These are phyloP conservation scores for Pemphigus obesinymphae DNA, from an alignment of 1,140 invertebrate genomes.

Conservation along the genomic window DNA sequence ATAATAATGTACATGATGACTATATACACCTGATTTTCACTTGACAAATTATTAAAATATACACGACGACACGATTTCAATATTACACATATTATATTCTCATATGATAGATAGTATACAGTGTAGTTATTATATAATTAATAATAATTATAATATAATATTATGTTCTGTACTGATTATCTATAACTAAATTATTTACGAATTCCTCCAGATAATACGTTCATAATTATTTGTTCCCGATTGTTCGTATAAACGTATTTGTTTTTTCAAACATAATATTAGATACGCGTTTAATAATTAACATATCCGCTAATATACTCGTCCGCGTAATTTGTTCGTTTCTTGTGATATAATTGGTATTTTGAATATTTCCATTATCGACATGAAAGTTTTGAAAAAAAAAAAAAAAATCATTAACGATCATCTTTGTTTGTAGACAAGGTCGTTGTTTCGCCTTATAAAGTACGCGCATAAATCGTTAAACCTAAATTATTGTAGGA, in stretches of 20 bases:
- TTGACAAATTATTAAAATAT: neutral
- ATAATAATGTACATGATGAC: neutral
- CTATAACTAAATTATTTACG: neutral
- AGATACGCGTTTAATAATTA: too few species aligned
- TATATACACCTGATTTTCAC: neutral
- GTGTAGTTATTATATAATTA: too few species aligned
- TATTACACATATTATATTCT: neutral
- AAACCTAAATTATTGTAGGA: slow-evolving; percentile 3
- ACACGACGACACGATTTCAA: neutral
- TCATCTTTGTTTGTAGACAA: slow-evolving; percentile 8
- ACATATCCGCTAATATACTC: too few species aligned
- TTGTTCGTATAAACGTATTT: too few species aligned
- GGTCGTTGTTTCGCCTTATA: slow-evolving; percentile 3
- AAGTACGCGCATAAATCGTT: slow-evolving; percentile 16
- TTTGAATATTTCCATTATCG: neutral
- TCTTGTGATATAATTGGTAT: too few species aligned
- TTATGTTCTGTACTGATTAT: neutral
- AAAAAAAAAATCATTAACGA: neutral
- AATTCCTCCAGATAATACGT: too few species aligned
- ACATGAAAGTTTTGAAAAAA: too few species aligned
- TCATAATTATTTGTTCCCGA: too few species aligned
- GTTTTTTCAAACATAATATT: too few species aligned
- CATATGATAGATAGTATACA: too few species aligned
- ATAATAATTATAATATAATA: too few species aligned
- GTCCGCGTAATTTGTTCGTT: too few species aligned